Evolutionary conservation across 2,797 vertebrate species (phyloP).

Genomic region (Pogonophryne albipinna): DNA sequence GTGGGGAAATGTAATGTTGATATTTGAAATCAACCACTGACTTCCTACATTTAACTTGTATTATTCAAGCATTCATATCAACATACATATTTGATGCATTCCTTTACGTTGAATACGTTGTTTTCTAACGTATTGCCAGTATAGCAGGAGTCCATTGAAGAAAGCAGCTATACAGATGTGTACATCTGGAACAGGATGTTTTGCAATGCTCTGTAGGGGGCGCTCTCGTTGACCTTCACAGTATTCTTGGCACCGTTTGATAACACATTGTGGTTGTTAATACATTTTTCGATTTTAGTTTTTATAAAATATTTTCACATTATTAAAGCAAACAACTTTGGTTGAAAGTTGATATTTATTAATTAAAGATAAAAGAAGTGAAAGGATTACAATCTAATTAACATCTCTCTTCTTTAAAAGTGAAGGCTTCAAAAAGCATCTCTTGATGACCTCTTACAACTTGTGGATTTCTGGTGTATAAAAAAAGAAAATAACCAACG

Average conservation of each 20-base stretch:
- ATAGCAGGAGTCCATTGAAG: constrained; percentile 61
- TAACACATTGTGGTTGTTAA: background rate
- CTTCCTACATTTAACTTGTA: background rate
- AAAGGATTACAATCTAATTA: background rate
- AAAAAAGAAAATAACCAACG: constrained; percentile 19
- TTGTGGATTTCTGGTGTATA: background rate
- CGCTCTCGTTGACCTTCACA: constrained; percentile 46
- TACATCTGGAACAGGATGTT: constrained; percentile 76
- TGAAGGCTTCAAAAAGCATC: background rate
- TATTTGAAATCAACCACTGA: background rate
- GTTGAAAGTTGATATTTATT: background rate
- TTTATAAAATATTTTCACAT: background rate
- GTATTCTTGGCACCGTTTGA: constrained; percentile 65
- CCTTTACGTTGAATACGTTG: constrained; percentile 8
- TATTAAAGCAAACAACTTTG: background rate
- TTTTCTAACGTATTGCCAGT: constrained; percentile 38
- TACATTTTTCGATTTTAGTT: background rate
- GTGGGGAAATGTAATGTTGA: background rate
- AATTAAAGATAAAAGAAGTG: background rate
- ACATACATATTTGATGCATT: background rate
- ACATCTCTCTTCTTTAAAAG: background rate
- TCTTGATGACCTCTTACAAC: constrained; percentile 5
- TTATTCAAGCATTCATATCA: background rate
- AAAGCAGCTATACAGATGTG: constrained; percentile 79
- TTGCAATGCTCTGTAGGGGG: constrained; percentile 64